Evolutionary conservation across 2,797 vertebrate species (phyloP), one percentile per base, ranked within the genome.

Genomic region (Melanotaenia nigrans): DNA sequence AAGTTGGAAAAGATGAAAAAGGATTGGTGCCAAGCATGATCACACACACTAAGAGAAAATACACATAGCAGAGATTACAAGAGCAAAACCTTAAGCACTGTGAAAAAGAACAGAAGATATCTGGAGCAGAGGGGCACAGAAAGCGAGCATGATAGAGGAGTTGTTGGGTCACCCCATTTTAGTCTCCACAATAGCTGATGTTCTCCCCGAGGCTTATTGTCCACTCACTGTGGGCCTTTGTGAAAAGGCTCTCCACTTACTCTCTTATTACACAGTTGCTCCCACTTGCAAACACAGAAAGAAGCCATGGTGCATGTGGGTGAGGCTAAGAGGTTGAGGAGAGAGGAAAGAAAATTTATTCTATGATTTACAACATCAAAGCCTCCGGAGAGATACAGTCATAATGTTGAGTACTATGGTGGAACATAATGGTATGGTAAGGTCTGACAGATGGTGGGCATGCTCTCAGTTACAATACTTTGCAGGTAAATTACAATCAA

Each of bases 161-260:
- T 81, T 87, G 88, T 79, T 87, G 88, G 91, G 91, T 90, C 93
- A 91, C 92, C 93, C 93, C 92, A 92, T 93, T 94, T 94, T 90
- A 90, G 85, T 86, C 78, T 87, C 88, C 80, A 94, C 93, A 94
- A 94, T 93, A 81, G 86, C 84, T 73, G 54, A 25, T 79, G 88
- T 88, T 93, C 92, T 93, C 92, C 93, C 93, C 73, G 78, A 91
- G 92, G 92, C 92, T 92, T 78, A 94, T 93, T 94, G 94, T 93
- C 91, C 90, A 92, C 86, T 94, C 92, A 93, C 90, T 92, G 91
- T 90, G 84, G 87, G 84, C 73, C 92, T 94, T 94, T 93, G 91
- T 93, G 82, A 90, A 89, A 89, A 80, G 77, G 77, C 89, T 83
- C 73, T 62, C 87, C 84, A 87, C 90, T 91, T 87, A 79, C 87